phyloP scores from a whole-genome alignment of 1,140 invertebrate species.

The Macrotrachela quadricornifera region DNA sequence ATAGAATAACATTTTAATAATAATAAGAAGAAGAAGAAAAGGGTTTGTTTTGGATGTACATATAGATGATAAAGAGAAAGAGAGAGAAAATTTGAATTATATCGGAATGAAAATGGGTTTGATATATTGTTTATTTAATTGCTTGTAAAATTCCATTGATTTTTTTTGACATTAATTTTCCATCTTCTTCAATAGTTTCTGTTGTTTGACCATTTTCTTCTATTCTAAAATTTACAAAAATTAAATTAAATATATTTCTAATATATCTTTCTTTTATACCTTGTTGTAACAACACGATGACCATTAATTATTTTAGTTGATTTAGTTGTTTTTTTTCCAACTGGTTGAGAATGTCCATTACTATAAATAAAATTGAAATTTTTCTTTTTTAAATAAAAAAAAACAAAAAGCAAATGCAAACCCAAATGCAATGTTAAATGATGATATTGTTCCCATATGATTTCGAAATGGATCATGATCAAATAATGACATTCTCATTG shows the following conservation, averaged over 20 bases:
- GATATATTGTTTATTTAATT: neutral
- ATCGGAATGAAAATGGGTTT: no score
- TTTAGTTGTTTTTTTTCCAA: neutral
- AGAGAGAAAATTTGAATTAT: no score
- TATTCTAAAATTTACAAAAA: neutral
- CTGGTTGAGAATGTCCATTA: neutral
- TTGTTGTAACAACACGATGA: constrained; percentile 5
- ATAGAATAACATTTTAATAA: no score
- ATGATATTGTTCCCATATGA: neutral
- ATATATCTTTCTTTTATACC: neutral
- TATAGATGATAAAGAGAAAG: no score
- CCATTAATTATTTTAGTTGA: constrained; percentile 7
- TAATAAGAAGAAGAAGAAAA: no score
- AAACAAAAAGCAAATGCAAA: neutral
- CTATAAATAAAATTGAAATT: neutral
- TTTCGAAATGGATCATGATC: neutral
- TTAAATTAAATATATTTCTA: neutral
- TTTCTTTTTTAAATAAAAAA: neutral
- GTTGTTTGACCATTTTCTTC: constrained; percentile 7
- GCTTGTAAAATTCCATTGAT: constrained; percentile 6
- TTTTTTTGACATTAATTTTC: constrained; percentile 2
- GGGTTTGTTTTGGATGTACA: no score
- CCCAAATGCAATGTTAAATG: neutral
- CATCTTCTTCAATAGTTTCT: constrained; percentile 7
- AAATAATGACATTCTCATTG: neutral